Conservation (phyloP, 1,140 invertebrate genomes). For the Drosophila tani region DNA sequence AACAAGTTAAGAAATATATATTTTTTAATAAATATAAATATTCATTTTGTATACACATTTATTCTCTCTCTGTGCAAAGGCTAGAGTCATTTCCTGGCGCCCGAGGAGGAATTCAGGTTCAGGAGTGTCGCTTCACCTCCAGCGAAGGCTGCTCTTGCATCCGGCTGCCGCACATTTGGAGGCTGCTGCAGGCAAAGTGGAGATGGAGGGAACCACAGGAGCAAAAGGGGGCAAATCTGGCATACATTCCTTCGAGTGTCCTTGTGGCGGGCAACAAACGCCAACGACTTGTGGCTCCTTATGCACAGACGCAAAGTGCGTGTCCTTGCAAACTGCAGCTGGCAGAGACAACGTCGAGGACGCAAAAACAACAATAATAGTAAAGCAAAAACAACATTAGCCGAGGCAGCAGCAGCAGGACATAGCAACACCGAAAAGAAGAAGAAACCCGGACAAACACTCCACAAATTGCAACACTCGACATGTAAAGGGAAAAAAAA, state of each 20-base stretch:
- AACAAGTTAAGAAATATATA: neutral
- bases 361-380: slow-evolving; percentile 35
- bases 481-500: slow-evolving; percentile 8
- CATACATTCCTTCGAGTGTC: slow-evolving; percentile 53
- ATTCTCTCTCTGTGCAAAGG: slow-evolving; percentile 5
- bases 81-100: slow-evolving; percentile 10
- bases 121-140: slow-evolving; percentile 56
- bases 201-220: neutral
- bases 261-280: slow-evolving; percentile 56
- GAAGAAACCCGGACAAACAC: slow-evolving; percentile 38
- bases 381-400: slow-evolving; percentile 16
- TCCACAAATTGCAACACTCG: slow-evolving; percentile 40
- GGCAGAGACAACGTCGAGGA: slow-evolving; percentile 66
- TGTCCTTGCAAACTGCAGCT: slow-evolving; percentile 57
- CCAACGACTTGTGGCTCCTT: slow-evolving; percentile 60
- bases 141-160: slow-evolving; percentile 50
- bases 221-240: slow-evolving; percentile 34
- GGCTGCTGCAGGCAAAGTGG: neutral
- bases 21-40: too few relatives aligned
- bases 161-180: slow-evolving; percentile 28
- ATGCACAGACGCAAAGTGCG: slow-evolving; percentile 38
- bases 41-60: neutral
- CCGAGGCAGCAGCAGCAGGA: neutral
- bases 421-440: neutral
- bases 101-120: slow-evolving; percentile 44